Evolutionary conservation across 2,797 vertebrate genomes (phyloP), one percentile per base, ranked within the genome.

Genomic region (Notolabrus celidotus): DNA sequence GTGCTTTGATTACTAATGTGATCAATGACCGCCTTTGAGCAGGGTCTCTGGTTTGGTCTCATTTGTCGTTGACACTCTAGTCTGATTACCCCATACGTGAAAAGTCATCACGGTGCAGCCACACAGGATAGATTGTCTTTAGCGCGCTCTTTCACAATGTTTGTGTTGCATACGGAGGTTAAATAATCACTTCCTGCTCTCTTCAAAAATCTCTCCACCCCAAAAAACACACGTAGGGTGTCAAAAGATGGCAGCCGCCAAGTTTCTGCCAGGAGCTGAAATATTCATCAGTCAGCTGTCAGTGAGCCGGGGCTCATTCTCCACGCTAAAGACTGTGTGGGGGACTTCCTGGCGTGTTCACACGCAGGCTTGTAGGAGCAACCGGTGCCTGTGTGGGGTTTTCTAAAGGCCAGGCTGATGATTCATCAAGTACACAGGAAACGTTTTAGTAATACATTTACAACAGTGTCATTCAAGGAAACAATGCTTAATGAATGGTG

Each of bases 371-470:
- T 43, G 69, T 62, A 42, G 25, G 68, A 67, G 50, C 15, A 33
- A 33, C 54, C 41, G 23, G 50, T 52, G 45, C 25, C 34, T 57
- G 22, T 66, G 58, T 57, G 51, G 42, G 68, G 54, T 75, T 84
- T 82, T 80, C 36, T 65, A 57, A 76, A 76, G 31, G 58, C 74
- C 38, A 41, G 1, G 39, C 45, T 20, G 20, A 33, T 83, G 71
- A 90, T 65, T 88, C 81, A 86, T 64, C 22, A 11, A 29, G 34
- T 33, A 15, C 34, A 57, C 55, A 61, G 16, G 41, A 58, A 74
- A 25, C 1, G 16, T 47, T 74, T 71, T 68, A 55, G 49, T 65
- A 52, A 53, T 17, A 1, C 20, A 31, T 55, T 23, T 58, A 45
- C 46, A 60, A 56, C 49, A 58, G 47, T 79, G 66, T 74, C 62